Base-by-base conservation (phyloP, 2,888 invertebrate genomes). In the Papilio gigon region DNA sequence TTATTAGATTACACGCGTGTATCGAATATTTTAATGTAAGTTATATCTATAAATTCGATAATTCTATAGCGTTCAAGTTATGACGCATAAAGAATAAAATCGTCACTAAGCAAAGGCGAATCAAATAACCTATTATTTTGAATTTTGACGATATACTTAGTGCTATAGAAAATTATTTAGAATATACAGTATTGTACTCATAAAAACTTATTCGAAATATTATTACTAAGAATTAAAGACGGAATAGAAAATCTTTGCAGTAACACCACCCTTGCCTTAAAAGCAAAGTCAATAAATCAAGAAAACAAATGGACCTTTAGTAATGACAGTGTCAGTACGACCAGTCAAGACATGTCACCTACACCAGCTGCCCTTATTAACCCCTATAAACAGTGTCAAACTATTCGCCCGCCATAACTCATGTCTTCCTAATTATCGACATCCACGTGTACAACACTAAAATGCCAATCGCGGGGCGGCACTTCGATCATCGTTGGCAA, bases 311-410 rank as follows among this genome's bases (percentile, higher is more conserved):
- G 74, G 64, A 35, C 35, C 14, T 56, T 56, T 42, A 40, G n/a
- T 59, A 44, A 20, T 30, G 40, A 67, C 60, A 67, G 9, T 60
- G 67, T 27, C 50, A 27, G 27, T 60, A 40, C 25, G 0, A 35
- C 42, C 53, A 27, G 65, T 62, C 58, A 47, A 33, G 42, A 66
- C 35, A 40, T 63, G 65, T 72, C 72, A 65, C 68, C 71, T 68
- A 65, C 62, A 66, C 71, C 84, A 87, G 83, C 84, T 86, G 87
- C 82, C 88, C 88, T 84, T 83, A 83, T 89, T 89, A 88, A 89
- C 89, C 89, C 76, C 84, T 76, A 78, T 83, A 82, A 85, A 79
- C 77, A 80, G 74, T 78, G 84, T 80, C 81, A 78, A 78, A 77
- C 77, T 80, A 79, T 81, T 80, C 79, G 72, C 64, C 72, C 71